A percentile compares a stretch with the other conserved stretches of the same genome.
These are phyloP conservation scores for Myiothlypis chrysogaster DNA, from an alignment of 2,797 vertebrate species.

Conservation along the genomic window DNA sequence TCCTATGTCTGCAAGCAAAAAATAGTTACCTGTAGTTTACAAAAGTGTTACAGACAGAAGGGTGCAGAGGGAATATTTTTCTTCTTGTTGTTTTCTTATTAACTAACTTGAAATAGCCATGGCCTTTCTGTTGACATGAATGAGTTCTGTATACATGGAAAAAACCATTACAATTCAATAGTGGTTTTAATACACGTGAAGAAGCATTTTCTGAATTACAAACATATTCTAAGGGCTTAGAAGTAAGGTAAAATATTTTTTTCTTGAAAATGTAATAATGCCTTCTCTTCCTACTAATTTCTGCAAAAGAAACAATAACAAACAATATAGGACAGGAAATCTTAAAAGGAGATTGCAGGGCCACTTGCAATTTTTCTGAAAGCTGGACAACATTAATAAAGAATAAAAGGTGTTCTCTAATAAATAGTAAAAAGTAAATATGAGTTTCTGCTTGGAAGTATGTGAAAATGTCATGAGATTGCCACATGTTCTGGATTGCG, in stretches of 20 bases:
- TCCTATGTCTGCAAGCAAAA: background rate
- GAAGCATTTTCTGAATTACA: background rate
- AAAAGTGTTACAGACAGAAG: background rate
- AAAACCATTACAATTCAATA: background rate
- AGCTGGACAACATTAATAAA: background rate
- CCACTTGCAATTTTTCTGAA: background rate
- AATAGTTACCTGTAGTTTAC: background rate
- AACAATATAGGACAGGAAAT: background rate
- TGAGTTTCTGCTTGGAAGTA: background rate
- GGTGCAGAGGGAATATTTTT: background rate
- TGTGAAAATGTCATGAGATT: background rate
- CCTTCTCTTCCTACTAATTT: background rate
- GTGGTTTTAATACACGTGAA: background rate
- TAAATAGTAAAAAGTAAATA: background rate
- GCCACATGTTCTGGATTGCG: background rate
- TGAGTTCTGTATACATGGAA: background rate
- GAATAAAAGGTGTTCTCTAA: background rate
- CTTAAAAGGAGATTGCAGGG: background rate
- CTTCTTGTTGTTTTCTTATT: background rate
- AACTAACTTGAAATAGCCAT: background rate
- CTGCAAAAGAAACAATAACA: background rate
- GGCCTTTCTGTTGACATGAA: background rate
- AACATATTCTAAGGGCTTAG: background rate
- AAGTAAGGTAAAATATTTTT: background rate
- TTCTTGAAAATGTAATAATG: background rate